phyloP scores from a whole-genome alignment of 2,888 invertebrate species.

The Imbricaverruca yamaguchii region DNA sequence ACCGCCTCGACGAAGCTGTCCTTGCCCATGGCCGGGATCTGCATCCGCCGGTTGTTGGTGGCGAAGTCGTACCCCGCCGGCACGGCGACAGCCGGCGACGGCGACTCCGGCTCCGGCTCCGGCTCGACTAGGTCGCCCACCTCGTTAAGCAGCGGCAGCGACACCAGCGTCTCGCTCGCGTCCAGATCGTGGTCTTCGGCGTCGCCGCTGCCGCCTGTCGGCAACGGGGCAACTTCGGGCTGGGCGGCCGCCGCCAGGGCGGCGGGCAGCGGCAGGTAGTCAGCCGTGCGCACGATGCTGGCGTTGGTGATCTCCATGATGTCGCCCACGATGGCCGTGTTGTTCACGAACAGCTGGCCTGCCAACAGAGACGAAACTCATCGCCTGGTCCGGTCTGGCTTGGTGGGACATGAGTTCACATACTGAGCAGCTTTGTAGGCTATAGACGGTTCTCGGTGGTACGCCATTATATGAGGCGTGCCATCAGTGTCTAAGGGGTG shows the following conservation, averaged over 20 bases:
- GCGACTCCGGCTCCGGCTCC: neutral
- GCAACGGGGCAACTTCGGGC: neutral
- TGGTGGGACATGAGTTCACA: no score
- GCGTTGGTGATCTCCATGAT: conserved; percentile 11
- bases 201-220: conserved; percentile 1
- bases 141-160: neutral
- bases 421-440: no score
- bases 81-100: neutral
- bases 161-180: neutral
- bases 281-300: conserved; percentile 3
- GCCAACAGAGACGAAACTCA: no score
- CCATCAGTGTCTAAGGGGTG: no score
- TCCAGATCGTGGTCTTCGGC: neutral
- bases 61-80: neutral
- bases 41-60: neutral
- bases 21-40: neutral
- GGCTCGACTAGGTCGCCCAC: neutral
- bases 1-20: conserved; percentile 10
- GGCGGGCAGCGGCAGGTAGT: neutral
- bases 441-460: no score
- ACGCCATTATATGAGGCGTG: no score
- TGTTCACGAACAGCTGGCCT: neutral
- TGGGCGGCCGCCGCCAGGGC: neutral
- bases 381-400: no score
- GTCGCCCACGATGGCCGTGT: neutral